Percentiles rank a stretch among this genome's conserved stretches.
phyloP scores from a whole-genome alignment of 2,888 invertebrate species.

The Antheraea assamensis region DNA sequence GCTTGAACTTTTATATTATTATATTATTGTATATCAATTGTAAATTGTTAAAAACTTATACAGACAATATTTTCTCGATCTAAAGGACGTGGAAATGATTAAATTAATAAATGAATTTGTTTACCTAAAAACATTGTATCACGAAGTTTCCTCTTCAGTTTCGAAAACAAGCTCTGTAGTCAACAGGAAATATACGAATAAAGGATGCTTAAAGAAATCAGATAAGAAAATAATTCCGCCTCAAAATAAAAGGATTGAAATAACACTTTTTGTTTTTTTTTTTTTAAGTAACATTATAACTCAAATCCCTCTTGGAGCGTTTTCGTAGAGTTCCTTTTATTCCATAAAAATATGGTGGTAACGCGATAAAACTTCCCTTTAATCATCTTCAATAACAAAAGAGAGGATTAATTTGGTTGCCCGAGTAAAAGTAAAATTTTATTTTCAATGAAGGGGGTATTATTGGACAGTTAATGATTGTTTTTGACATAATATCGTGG shows the following conservation, averaged over 20 bases:
- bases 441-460: not conserved
- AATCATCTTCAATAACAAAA: slow-evolving; percentile 11
- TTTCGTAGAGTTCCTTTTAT: slow-evolving; percentile 10
- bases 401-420: not conserved
- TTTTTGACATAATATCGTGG: not conserved
- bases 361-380: slow-evolving; percentile 7
- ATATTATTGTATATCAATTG: no score
- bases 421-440: not conserved
- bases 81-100: no score
- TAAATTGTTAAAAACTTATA: no score
- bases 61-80: no score
- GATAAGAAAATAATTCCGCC: not conserved
- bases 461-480: not conserved
- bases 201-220: not conserved
- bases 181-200: not conserved
- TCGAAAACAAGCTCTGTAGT: not conserved
- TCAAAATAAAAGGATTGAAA: slow-evolving; percentile 1
- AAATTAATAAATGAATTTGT: not conserved
- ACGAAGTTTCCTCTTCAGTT: not conserved
- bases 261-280: not conserved
- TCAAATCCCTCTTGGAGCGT: not conserved
- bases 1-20: no score
- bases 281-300: not conserved
- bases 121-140: not conserved
- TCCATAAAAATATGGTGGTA: slow-evolving; percentile 5